Evolutionary conservation across 2,888 invertebrate species (phyloP), one percentile per base, ranked within the genome.

Genomic region (Ferdinandea cuprea): DNA sequence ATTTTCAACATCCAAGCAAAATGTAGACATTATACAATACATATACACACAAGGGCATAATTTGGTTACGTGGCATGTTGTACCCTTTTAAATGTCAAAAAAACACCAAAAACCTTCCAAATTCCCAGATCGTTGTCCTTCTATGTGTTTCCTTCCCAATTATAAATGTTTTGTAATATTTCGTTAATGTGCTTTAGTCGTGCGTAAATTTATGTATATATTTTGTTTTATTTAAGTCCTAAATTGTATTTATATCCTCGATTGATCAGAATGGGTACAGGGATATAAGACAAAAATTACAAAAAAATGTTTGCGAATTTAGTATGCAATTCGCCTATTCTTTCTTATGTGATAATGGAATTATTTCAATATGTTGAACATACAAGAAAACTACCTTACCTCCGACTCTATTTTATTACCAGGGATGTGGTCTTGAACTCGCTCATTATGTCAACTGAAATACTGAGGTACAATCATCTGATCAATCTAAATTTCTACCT

Each of bases 1-100:
- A 17, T 46, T 50, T 59, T 37, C n/a, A 54, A 66, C 13, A 65
- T 71, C 80, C 85, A 85, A 85, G 83, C 79, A 85, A 85, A 85
- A 81, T 69, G 69, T 59, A 59, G 19, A 72, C 66, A 69, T 15
- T 13, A 37, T 59, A 50, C 30, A 28, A 3, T 19, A 69, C 25
- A 66, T 28, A 37, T 48, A 54, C 42, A 35, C 7, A 68, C 58
- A 25, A 15, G 25, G 17, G 21, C 58, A 63, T 17, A 42, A 56
- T 68, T 56, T 73, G 46, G 63, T 72, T 66, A 73, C 71, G 76
- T 76, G 73, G 85, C 81, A 81, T 85, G 85, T 61, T 66, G 40
- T 21, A 68, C 35, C 56, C 25, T 35, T 52, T 59, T 37, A 59
- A 54, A 37, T 52, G 58, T 66, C 21, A 42, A 59, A 56, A 44